Evolutionary conservation across 2,888 invertebrate genomes (phyloP).

Genomic region (Thera obeliscata): DNA sequence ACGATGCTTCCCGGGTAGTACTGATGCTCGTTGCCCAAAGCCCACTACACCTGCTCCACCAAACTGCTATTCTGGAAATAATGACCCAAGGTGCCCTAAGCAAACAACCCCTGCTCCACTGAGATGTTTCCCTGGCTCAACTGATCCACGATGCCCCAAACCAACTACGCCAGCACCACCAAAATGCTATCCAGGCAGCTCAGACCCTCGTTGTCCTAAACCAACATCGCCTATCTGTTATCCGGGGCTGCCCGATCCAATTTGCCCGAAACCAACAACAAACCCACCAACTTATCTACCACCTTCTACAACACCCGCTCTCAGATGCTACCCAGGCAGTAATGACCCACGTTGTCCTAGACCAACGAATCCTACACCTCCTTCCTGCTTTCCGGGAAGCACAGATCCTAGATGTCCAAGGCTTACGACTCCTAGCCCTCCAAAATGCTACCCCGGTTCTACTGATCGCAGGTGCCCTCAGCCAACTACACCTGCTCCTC

Average conservation of each 20-base stretch:
- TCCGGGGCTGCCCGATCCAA: constrained; percentile 53
- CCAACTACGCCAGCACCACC: constrained; percentile 39
- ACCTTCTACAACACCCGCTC: constrained; percentile 42
- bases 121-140: constrained; percentile 56
- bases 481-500: constrained; percentile 40
- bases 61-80: constrained; percentile 46
- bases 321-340: constrained; percentile 58
- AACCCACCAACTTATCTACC: constrained; percentile 49
- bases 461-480: constrained; percentile 48
- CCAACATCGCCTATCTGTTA: constrained; percentile 49
- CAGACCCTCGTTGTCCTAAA: constrained; percentile 45
- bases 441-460: constrained; percentile 35
- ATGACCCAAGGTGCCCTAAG: constrained; percentile 58
- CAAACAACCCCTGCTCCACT: constrained; percentile 38
- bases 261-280: constrained; percentile 51
- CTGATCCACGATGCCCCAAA: constrained; percentile 45
- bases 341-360: constrained; percentile 45
- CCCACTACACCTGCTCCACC: constrained; percentile 53
- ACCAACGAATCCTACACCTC: constrained; percentile 46
- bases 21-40: constrained; percentile 60
- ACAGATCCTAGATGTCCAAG: constrained; percentile 42
- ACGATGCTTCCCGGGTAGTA: constrained; percentile 50
- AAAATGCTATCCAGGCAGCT: constrained; percentile 56
- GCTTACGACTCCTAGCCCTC: constrained; percentile 29
- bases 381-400: constrained; percentile 45